Evolutionary conservation across 2,888 invertebrate genomes (phyloP).

Genomic region (Hecatera dysodea): DNA sequence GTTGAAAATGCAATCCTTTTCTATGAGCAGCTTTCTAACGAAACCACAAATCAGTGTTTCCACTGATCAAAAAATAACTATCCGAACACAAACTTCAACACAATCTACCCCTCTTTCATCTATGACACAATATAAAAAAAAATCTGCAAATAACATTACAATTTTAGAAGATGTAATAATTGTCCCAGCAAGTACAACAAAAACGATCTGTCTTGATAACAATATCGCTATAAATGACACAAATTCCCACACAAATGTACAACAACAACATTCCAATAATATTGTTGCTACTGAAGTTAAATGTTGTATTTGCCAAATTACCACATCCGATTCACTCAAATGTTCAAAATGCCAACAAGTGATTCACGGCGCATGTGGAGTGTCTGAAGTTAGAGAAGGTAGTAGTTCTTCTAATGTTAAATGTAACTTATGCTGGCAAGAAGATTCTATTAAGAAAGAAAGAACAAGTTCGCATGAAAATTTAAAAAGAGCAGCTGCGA

Average conservation of each 20-base stretch:
- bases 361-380: slow-evolving; percentile 22
- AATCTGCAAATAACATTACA: slow-evolving; percentile 39
- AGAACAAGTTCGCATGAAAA: slow-evolving; percentile 24
- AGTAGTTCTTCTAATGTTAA: slow-evolving; percentile 34
- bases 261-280: slow-evolving; percentile 42
- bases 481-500: slow-evolving; percentile 41
- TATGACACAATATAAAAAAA: slow-evolving; percentile 36
- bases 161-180: slow-evolving; percentile 40
- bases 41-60: slow-evolving; percentile 40
- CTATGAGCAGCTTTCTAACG: slow-evolving; percentile 41
- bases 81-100: slow-evolving; percentile 35
- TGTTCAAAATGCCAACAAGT: slow-evolving; percentile 39
- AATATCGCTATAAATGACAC: slow-evolving; percentile 35
- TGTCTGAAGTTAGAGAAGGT: slow-evolving; percentile 17
- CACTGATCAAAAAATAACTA: slow-evolving; percentile 38
- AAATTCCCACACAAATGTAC: slow-evolving; percentile 37
- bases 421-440: slow-evolving; percentile 38
- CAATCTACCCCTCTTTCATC: slow-evolving; percentile 27
- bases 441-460: slow-evolving; percentile 33
- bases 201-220: slow-evolving; percentile 40
- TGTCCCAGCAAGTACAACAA: slow-evolving; percentile 40
- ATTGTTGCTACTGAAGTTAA: slow-evolving; percentile 40
- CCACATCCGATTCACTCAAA: slow-evolving; percentile 40
- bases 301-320: slow-evolving; percentile 42
- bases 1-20: slow-evolving; percentile 36